Evolutionary conservation across 2,113 vertebrate species (phyloP).

Genomic region (Malurus melanocephalus): DNA sequence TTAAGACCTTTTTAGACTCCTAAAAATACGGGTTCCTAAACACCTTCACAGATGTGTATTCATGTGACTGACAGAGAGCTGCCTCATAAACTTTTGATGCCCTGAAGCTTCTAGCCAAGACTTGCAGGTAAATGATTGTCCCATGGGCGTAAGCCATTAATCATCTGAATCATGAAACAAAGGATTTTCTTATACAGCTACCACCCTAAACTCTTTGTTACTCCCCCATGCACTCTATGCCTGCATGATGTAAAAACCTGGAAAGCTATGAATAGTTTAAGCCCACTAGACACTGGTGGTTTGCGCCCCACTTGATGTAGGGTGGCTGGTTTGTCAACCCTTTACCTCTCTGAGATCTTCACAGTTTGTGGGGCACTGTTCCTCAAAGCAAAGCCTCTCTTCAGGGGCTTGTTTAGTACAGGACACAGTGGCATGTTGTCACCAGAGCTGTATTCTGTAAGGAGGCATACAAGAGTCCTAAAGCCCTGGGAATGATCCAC

Average conservation of each 20-base stretch:
- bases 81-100: conserved; percentile 45
- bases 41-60: not conserved
- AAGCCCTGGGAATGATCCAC: not conserved
- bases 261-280: not conserved
- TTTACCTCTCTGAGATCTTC: not conserved
- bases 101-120: conserved; percentile 40
- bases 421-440: not conserved
- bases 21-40: not conserved
- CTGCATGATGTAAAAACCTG: not conserved
- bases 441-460: not conserved
- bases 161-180: conserved; percentile 5
- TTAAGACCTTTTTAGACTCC: not conserved
- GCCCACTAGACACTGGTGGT: not conserved
- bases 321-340: fast-evolving
- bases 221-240: not conserved
- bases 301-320: fast-evolving
- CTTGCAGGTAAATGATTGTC: conserved; percentile 43
- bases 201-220: not conserved
- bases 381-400: not conserved
- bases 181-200: not conserved
- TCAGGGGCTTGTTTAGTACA: not conserved
- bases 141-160: conserved; percentile 23
- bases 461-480: not conserved
- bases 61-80: conserved; percentile 3
- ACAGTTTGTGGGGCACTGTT: not conserved